Evolutionary conservation across 2,888 invertebrate species (phyloP).

Genomic region (Pyralis farinalis): DNA sequence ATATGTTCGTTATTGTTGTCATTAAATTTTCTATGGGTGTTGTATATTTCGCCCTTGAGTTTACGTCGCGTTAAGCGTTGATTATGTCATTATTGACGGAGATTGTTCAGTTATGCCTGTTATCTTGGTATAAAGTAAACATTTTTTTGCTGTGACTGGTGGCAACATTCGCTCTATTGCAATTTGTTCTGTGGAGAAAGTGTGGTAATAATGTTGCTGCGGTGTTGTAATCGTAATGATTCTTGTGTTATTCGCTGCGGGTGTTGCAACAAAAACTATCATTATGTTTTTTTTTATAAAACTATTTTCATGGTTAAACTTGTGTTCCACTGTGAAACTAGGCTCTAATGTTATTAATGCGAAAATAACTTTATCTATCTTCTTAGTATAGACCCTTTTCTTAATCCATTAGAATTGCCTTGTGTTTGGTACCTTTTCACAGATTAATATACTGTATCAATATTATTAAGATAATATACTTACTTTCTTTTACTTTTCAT

Average conservation of each 20-base stretch:
- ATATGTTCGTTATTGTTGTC: slow-evolving; percentile 33
- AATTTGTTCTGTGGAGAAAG: slow-evolving; percentile 45
- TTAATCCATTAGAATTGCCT: no score
- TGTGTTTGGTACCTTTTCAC: no score
- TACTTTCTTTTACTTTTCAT: no score
- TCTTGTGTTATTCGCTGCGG: slow-evolving; percentile 16
- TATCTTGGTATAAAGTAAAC: slow-evolving; percentile 8
- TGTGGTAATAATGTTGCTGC: slow-evolving; percentile 43
- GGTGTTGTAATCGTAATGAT: slow-evolving; percentile 35
- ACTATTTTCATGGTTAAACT: no score
- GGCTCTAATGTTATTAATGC: no score
- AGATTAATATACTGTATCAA: no score
- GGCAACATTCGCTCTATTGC: slow-evolving; percentile 30
- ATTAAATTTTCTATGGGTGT: slow-evolving; percentile 31
- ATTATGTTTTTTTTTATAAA: no score
- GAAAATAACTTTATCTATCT: no score
- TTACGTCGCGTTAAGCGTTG: slow-evolving; percentile 18
- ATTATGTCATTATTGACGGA: slow-evolving; percentile 22
- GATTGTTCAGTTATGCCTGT: slow-evolving; percentile 3
- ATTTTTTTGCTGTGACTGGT: slow-evolving; percentile 16
- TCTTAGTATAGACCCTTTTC: no score
- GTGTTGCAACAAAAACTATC: no score
- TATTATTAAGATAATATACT: no score
- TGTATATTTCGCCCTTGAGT: slow-evolving; percentile 28
- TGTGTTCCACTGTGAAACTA: no score